Evolutionary conservation across 1,140 invertebrate genomes (phyloP).

Genomic region (Halictus rubicundus): DNA sequence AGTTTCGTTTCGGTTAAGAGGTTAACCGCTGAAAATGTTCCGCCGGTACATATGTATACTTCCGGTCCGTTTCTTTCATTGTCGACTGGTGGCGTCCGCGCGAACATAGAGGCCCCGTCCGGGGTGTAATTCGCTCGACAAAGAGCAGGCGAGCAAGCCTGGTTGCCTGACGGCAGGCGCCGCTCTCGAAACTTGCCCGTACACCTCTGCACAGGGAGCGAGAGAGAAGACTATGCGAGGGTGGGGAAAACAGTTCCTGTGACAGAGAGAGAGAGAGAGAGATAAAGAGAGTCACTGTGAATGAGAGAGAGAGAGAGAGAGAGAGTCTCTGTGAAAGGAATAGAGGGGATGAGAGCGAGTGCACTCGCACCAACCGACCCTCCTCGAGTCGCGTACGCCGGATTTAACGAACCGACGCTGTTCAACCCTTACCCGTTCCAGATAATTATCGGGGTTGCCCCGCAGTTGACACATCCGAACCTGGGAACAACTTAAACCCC

Average conservation of each 20-base stretch:
- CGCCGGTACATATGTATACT: slow-evolving; percentile 9
- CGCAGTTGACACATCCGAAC: slow-evolving; percentile 13
- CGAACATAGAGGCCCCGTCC: slow-evolving; percentile 14
- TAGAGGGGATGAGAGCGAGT: not conserved
- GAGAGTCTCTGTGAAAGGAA: no score
- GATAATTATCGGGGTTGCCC: slow-evolving; percentile 37
- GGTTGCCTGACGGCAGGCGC: not conserved
- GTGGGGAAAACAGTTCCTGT: no score
- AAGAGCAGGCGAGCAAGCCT: not conserved
- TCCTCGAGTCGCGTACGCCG: slow-evolving; percentile 2
- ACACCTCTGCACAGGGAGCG: not conserved
- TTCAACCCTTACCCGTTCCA: slow-evolving; percentile 27
- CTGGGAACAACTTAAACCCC: not conserved
- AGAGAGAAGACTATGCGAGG: no score
- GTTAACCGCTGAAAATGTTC: no score
- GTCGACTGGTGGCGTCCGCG: slow-evolving; percentile 23
- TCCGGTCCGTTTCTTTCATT: slow-evolving; percentile 41
- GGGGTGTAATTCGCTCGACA: slow-evolving; percentile 36
- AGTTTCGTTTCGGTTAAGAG: no score
- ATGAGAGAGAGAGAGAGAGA: not conserved
- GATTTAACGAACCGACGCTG: slow-evolving; percentile 45
- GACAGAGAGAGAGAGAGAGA: not conserved
- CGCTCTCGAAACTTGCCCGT: slow-evolving; percentile 19
- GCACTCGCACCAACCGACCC: slow-evolving; percentile 23
- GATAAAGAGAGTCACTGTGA: no score